These are phyloP conservation scores for Phalacrocorax pelagicus DNA, from an alignment of 2,113 vertebrate genomes.

Conservation along the genomic window DNA sequence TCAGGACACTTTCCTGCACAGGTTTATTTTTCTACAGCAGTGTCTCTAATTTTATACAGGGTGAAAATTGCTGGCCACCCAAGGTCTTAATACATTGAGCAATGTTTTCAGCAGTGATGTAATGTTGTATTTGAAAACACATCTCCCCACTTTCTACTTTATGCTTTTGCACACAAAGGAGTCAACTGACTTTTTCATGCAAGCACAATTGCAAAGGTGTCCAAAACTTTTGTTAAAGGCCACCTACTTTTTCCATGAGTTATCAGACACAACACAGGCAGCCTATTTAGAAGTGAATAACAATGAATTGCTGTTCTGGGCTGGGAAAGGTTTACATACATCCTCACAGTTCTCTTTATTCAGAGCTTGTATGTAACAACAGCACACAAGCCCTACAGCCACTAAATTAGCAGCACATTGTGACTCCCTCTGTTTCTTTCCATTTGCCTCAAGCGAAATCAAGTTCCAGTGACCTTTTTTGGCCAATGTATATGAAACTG, in stretches of 20 bases:
- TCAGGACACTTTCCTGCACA: neutral
- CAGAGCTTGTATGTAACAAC: slow-evolving; percentile 25
- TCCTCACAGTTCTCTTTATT: neutral
- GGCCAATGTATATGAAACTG: neutral
- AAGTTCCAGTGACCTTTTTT: slow-evolving; percentile 9
- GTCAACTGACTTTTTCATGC: neutral
- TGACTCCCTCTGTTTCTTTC: neutral
- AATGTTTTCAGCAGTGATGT: neutral
- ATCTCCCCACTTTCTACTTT: neutral
- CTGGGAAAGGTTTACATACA: neutral
- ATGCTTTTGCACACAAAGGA: neutral
- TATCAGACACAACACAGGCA: slow-evolving; percentile 15
- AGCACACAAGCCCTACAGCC: slow-evolving; percentile 2
- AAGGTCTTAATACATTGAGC: neutral
- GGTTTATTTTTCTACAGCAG: neutral
- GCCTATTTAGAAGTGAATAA: neutral
- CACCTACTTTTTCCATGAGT: neutral
- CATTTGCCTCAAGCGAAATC: slow-evolving; percentile 26
- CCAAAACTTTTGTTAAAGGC: neutral
- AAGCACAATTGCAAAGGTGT: neutral
- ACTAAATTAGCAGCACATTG: slow-evolving; percentile 18
- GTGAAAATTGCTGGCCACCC: neutral
- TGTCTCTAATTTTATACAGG: neutral
- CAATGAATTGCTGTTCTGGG: neutral
- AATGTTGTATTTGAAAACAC: slow-evolving; percentile 15